Evolutionary conservation across 1,140 invertebrate species (phyloP).

Genomic region (Solenopsis invicta): DNA sequence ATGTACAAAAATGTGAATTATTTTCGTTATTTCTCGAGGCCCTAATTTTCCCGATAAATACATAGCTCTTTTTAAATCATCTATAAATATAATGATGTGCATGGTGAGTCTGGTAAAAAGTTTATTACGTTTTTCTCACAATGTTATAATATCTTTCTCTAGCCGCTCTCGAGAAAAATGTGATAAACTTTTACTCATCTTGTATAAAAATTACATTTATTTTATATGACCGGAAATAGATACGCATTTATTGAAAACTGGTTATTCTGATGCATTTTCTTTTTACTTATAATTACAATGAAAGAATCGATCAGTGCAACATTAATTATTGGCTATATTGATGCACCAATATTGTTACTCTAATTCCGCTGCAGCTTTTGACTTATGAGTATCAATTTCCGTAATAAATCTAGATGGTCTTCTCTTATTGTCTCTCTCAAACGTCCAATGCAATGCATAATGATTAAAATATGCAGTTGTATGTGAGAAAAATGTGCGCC

Average conservation of each 20-base stretch:
- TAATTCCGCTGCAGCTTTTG: conserved; percentile 17
- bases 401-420: background rate
- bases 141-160: too few species aligned
- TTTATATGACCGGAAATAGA: background rate
- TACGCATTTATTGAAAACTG: background rate
- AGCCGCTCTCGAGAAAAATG: too few species aligned
- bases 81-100: background rate
- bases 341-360: background rate
- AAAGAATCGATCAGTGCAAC: background rate
- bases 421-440: background rate
- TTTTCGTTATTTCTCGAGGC: background rate
- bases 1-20: background rate
- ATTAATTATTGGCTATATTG: background rate
- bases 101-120: background rate
- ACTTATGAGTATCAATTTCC: conserved; percentile 7
- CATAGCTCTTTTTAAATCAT: background rate
- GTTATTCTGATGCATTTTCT: background rate
- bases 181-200: too few species aligned
- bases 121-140: too few species aligned
- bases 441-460: background rate
- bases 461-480: background rate
- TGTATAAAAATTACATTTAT: conserved; percentile 9
- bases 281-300: background rate
- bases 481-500: background rate
- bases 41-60: background rate